Percentiles rank a stretch among this genome's conserved stretches.
These are phyloP conservation scores for Oceanites oceanicus DNA, from an alignment of 2,113 vertebrate species.

Conservation along the genomic window DNA sequence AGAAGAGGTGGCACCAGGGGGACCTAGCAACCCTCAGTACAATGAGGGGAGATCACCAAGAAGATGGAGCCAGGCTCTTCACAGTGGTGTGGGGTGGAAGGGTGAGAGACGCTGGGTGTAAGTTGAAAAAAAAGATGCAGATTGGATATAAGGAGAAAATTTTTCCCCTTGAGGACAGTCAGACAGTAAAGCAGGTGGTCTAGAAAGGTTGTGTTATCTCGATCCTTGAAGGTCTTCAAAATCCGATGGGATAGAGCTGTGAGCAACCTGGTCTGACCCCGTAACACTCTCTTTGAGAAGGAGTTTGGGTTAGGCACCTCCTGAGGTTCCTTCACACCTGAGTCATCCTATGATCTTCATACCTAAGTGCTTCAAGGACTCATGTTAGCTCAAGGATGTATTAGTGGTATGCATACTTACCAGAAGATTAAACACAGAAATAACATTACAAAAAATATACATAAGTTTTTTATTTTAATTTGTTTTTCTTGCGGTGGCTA, in stretches of 20 bases:
- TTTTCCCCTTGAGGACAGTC: neutral
- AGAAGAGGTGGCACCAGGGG: fast-evolving
- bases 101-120: neutral
- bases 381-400: neutral
- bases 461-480: fast-evolving
- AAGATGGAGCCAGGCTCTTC: neutral
- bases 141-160: neutral
- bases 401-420: neutral
- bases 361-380: neutral
- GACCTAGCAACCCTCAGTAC: neutral
- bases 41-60: neutral
- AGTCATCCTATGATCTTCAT: neutral
- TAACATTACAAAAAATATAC: neutral
- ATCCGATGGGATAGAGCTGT: fast-evolving
- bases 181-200: neutral
- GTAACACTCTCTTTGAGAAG: neutral
- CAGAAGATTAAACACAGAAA: neutral
- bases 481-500: neutral
- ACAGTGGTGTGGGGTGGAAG: fast-evolving
- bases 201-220: neutral
- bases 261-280: neutral
- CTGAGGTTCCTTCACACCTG: neutral
- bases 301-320: neutral
- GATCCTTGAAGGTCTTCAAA: neutral
- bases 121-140: neutral